Percentiles rank a stretch among this genome's conserved stretches.
These are phyloP conservation scores for Trididemnum nubilum DNA, from an alignment of 23 tunicate genomes.

Conservation along the genomic window DNA sequence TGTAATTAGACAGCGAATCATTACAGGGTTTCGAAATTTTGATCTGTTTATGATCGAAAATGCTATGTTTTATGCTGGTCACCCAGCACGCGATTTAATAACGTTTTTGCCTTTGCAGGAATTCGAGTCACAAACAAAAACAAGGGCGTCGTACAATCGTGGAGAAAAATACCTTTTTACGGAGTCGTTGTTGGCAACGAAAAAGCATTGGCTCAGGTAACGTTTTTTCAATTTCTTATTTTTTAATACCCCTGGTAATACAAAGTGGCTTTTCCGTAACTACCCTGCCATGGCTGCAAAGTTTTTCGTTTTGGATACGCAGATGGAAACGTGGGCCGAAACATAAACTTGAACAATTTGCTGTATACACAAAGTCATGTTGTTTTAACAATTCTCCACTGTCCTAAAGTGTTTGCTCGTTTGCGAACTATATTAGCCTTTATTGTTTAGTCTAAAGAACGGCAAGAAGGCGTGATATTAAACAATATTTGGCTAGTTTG, in stretches of 20 bases:
- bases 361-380: not conserved
- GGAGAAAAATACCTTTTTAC: slow-evolving; percentile 66
- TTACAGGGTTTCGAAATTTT: no score
- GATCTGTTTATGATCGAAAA: no score
- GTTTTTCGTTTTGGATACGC: not conserved
- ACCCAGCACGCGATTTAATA: no score
- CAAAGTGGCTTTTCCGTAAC: not conserved
- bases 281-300: not conserved
- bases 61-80: no score
- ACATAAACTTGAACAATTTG: not conserved
- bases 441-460: no score
- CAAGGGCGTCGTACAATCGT: slow-evolving; percentile 46
- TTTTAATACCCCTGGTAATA: not conserved
- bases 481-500: no score
- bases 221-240: not conserved
- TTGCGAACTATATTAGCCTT: not conserved
- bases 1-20: no score
- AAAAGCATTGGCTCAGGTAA: slow-evolving; percentile 62
- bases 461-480: no score
- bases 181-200: slow-evolving; percentile 85
- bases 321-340: not conserved
- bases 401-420: not conserved
- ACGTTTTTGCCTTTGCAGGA: slow-evolving; percentile 57
- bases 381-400: slow-evolving; percentile 1
- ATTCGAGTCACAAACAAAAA: slow-evolving; percentile 29